Evolutionary conservation across 1,140 invertebrate species (phyloP), one percentile per base, ranked within the genome.

Genomic region (Saccostrea glomerata): DNA sequence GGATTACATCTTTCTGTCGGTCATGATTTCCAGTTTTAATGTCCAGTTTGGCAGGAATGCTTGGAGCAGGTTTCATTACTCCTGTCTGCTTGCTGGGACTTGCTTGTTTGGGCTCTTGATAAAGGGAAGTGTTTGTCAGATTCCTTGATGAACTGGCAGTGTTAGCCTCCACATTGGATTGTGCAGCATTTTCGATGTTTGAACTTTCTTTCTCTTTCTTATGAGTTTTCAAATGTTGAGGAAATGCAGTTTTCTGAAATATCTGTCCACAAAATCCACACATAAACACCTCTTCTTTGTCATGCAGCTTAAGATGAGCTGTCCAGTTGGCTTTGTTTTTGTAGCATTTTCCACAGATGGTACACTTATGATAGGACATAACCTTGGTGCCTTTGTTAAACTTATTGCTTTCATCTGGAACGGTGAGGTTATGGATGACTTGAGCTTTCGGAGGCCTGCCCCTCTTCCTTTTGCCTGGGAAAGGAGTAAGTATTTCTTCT

Each of bases 241-340:
- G 83, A 40, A 90, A 82, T 86, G 82, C 56, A 47, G 15, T 13
- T 73, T 86, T 82, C 54, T 82, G 89, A 73, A 88, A 88, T n/a
- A 90, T 85, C 55, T 90, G 87, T 3, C 89, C 89, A 84, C 89
- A 90, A 77, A 87, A 87, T 86, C 89, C 89, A 90, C 89, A 90
- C 89, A 90, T 88, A 54, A 85, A 90, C n/a, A 90, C 87, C 23
- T 88, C 84, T 30, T 90, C 89, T n/a, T 86, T 90, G 23, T 84
- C 58, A 58, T 90, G 89, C 55, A n/a, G 25, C 54, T 90, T 90
- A 0, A 90, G 87, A 86, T 90, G 89, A 25, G 85, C 87, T 25
- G 56, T 85, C 89, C 89, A 90, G 84, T 90, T 90, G 6, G 70
- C 47, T 84, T 90, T 90, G 84, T 90, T 90, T 88, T 90, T 90